Percentiles rank a stretch among this genome's conserved stretches.
These are phyloP conservation scores for Drosophila neutralis DNA, from an alignment of 2,888 invertebrate species.

Conservation along the genomic window DNA sequence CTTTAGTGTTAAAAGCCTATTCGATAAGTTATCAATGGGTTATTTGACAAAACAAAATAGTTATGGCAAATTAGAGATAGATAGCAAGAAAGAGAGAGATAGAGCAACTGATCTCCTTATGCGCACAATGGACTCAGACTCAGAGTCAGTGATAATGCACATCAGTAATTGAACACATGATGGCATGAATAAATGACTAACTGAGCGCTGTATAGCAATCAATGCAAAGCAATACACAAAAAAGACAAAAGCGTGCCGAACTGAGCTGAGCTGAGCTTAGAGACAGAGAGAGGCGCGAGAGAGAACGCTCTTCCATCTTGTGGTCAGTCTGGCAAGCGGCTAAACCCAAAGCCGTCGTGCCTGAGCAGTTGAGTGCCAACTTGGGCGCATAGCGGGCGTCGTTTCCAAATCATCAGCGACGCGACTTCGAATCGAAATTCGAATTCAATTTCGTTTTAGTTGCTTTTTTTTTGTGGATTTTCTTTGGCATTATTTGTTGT, in stretches of 20 bases:
- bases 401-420: slow-evolving; percentile 38
- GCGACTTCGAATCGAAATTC: slow-evolving; percentile 37
- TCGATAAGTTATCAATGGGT: slow-evolving; percentile 61
- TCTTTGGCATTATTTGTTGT: slow-evolving; percentile 32
- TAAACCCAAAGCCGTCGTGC: slow-evolving; percentile 25
- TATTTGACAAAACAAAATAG: slow-evolving; percentile 4
- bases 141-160: slow-evolving; percentile 31
- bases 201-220: slow-evolving; percentile 45
- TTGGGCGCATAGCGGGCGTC: slow-evolving; percentile 73
- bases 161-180: slow-evolving; percentile 44
- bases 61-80: slow-evolving; percentile 24
- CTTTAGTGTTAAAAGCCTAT: slow-evolving; percentile 26
- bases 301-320: slow-evolving; percentile 37
- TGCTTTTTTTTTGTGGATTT: slow-evolving; percentile 10
- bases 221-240: slow-evolving; percentile 35
- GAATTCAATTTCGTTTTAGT: slow-evolving; percentile 25
- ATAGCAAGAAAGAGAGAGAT: not conserved
- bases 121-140: slow-evolving; percentile 7
- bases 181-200: slow-evolving; percentile 54
- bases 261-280: not conserved
- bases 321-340: slow-evolving; percentile 29
- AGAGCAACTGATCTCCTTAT: not conserved
- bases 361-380: slow-evolving; percentile 63
- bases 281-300: not conserved
- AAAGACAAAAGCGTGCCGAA: slow-evolving; percentile 15